Base-by-base conservation (phyloP, 2,888 invertebrate species). In the Cryptocephalus moraei region DNA sequence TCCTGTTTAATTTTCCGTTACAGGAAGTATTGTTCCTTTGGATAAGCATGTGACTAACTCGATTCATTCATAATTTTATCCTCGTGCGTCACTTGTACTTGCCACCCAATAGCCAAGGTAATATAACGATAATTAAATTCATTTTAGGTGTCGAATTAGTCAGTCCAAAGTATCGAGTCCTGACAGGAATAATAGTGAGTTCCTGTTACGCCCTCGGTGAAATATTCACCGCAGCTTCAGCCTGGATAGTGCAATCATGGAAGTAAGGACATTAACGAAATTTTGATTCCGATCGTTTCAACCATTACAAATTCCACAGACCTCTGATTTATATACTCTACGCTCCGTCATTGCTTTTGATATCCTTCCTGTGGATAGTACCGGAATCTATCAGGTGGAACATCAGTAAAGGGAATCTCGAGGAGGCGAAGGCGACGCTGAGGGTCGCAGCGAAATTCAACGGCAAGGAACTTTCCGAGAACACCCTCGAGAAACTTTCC, bases 361-460 rank as follows among this genome's bases (percentile, higher is more conserved):
- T 88, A 40, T 66, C 77, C 9, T 84, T 85, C 65, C 76, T 80
- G 60, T 78, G 82, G 75, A 63, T 84, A 41, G 63, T 84, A 32
- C 82, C 85, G 32, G 86, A 86, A 71, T 86, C 85, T 55, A 74
- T 82, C 43, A 76, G 89, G 58, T 90, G 90, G 90, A 73, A 88
- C 46, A 70, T 85, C 44, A 79, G 80, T 9, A 76, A 79, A 47
- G 78, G 79, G 2, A 71, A 77, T 49, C 68, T 71, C 10, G 70
- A 75, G 0, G 73, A 76, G 38, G 82, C 83, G 0, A 76, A 77
- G 45, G 64, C 64, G 3, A 76, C 82, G 12, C 67, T 85, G 9
- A 71, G 73, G 10, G 78, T 74, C 56, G 80, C 84, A 1, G 81
- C 85, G 0, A 69, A 69, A 45, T 74, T 81, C 49, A 86, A 86